Conservation (phyloP, 2,113 vertebrate species). For the Cranoglanis bouderius region DNA sequence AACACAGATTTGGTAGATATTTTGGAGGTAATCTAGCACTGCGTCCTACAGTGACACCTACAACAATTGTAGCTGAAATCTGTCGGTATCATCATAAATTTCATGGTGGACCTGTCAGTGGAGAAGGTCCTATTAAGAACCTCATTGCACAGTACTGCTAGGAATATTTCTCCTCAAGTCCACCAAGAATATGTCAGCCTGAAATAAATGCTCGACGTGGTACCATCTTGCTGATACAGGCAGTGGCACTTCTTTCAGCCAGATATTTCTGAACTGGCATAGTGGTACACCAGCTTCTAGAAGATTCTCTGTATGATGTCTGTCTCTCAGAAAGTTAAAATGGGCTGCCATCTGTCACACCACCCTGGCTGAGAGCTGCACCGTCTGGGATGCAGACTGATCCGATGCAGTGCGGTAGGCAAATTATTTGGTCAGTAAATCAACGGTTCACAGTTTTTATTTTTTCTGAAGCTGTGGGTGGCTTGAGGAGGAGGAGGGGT, state of each 20-base stretch:
- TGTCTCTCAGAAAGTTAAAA: constrained; percentile 36
- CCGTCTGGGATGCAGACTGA: constrained; percentile 14
- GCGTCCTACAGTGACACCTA: background rate
- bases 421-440: background rate
- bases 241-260: constrained; percentile 15
- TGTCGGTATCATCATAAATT: background rate
- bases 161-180: constrained; percentile 3
- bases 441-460: background rate
- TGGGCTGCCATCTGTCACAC: constrained; percentile 42
- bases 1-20: background rate
- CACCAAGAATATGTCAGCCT: background rate
- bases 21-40: background rate
- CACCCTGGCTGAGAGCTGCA: constrained; percentile 19
- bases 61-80: background rate
- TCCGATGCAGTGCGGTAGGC: background rate
- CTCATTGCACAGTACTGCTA: background rate
- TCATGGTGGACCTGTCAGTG: background rate
- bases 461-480: background rate
- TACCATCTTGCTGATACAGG: constrained; percentile 23
- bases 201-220: constrained; percentile 25
- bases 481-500: background rate
- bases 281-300: constrained; percentile 35
- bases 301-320: constrained; percentile 32
- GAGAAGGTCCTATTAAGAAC: background rate
- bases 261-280: constrained; percentile 27